Evolutionary conservation across 2,888 invertebrate species (phyloP).

Genomic region (Drosophila greeni): DNA sequence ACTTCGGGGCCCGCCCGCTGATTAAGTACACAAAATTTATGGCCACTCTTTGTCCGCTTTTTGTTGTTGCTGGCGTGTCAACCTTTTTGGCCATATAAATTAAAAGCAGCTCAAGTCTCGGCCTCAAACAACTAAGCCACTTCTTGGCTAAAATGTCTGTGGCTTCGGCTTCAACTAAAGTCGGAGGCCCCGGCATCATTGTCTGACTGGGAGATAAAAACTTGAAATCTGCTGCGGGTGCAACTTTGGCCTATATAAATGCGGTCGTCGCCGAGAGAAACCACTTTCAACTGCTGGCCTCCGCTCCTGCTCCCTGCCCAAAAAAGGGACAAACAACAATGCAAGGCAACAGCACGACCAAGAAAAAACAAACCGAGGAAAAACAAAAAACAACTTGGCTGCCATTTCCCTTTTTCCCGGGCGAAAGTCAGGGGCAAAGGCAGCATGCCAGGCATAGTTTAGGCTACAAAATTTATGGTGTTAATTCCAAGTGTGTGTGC

Average conservation of each 20-base stretch:
- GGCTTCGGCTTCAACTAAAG: conserved; percentile 47
- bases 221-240: conserved; percentile 67
- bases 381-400: conserved; percentile 35
- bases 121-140: conserved; percentile 60
- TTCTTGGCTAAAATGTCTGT: conserved; percentile 65
- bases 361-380: conserved; percentile 29
- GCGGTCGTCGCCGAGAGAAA: conserved; percentile 31
- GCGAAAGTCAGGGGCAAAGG: conserved; percentile 30
- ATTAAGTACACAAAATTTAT: conserved; percentile 58
- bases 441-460: conserved; percentile 56
- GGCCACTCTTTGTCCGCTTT: conserved; percentile 33
- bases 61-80: conserved; percentile 24
- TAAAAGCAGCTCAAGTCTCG: conserved; percentile 64
- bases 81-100: conserved; percentile 63
- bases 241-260: conserved; percentile 62
- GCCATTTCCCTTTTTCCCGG: conserved; percentile 8
- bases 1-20: conserved; percentile 39
- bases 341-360: conserved; percentile 19
- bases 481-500: conserved; percentile 57
- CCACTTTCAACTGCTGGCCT: conserved; percentile 50
- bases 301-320: background rate
- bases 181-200: conserved; percentile 32
- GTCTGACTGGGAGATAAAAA: conserved; percentile 62
- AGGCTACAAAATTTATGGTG: conserved; percentile 69
- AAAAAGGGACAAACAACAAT: conserved; percentile 40